Base-by-base conservation (phyloP, 1,140 invertebrate species). In the Drosophila guanche region DNA sequence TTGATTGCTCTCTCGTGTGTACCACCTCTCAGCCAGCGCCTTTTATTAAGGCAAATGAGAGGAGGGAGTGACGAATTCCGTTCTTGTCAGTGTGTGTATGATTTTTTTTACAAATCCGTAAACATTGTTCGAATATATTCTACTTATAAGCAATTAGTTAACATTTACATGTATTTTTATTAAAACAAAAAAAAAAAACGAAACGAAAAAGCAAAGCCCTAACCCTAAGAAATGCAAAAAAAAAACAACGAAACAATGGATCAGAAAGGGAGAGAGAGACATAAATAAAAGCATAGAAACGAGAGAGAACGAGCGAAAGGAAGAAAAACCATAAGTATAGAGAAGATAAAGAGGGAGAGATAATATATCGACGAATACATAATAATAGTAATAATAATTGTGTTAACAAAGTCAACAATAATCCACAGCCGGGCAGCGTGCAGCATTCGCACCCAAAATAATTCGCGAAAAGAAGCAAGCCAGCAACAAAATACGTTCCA, bases 111-210 rank as follows among this genome's bases (percentile, higher is more conserved):
- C 45, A 22, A 29, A 37, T 52, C 50, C 40, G 56, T 69, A 68
- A 68, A 69, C 66, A 72, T 55, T 72, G 55, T 72, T 72, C 69
- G 69, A 72, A 72, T 72, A 72, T 69, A 20, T 20, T 20, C 41
- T 33, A 53, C 12, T 70, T 52, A 46, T 54, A 61, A 62, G 69
- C 47, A 57, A 50, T 72, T 48, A 61, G 68, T 59, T 71, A 71
- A 59, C 59, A 47, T 70, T 46, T 47, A 53, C 40, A 72, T 61
- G 37, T 71, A 72, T 72, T 54, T 72, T 72, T 72, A 53, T 57
- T 69, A 69, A 48, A 69, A 48, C 68, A 37, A 33, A 68, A 63
- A 46, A 27, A 27, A 68, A 40, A 67, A 47, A 68, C 45, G 25
- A 68, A 47, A 20, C 16, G 16, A 20, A 54, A 68, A 47, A 68